Base-by-base conservation (phyloP, 2,113 vertebrate genomes). In the Pterocles burchelli region DNA sequence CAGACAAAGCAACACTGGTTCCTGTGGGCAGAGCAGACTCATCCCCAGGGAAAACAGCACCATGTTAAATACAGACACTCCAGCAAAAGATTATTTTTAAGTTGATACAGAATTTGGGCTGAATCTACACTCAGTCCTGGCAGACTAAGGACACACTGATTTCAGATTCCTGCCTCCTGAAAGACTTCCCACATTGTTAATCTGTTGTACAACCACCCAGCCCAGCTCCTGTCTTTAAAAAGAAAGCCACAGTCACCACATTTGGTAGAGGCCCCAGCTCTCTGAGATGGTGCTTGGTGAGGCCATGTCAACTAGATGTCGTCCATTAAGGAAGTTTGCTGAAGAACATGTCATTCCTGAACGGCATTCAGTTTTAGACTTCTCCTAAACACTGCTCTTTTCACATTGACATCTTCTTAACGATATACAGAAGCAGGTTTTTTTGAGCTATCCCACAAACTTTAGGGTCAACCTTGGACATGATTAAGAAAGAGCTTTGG, bases 401-500 rank as follows among this genome's bases (percentile, higher is more conserved):
- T 52, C 75, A 82, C 57, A 48, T 22, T 63, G 61, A 33, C 1
- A 1, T 67, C 49, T 67, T 77, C 25, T 82, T 43, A 55, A 71
- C 9, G 1, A 1, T 17, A 49, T 6, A 34, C 10, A 59, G 51
- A 78, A 36, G 10, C 18, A 83, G 38, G 3, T 29, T 73, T 77
- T 76, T 77, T 76, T 61, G 31, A 88, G 17, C 29, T 31, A 38
- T 34, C 12, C 20, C 4, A 3, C 5, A 75, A 76, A 68, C 14
- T 57, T 79, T 1, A 21, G 18, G 8, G 48, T 65, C 43, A 72
- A 72, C 52, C 9, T 71, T 0, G 0, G 24, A 29, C 19, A n/a
- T n/a, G 21, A 20, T 66, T 62, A 17, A 9, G 67, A 49, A 52
- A 68, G 29, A 38, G 7, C 26, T 88, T 65, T 74, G 61, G 22